Evolutionary conservation across 30 jellyfish, hydroid and myxozoan genomes (phyloP).

Genomic region (Aurelia sp.): DNA sequence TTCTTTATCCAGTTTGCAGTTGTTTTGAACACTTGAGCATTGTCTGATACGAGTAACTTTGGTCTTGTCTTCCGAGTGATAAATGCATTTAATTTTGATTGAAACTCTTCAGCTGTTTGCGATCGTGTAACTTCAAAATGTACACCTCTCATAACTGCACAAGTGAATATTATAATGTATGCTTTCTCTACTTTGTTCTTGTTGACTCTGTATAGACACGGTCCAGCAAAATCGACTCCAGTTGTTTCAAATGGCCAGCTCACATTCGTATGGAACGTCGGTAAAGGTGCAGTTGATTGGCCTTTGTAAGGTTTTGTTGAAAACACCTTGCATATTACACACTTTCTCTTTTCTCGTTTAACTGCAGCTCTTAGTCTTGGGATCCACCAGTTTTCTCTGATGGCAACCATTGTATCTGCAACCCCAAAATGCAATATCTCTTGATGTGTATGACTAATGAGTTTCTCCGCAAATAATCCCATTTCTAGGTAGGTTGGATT

Average conservation of each 20-base stretch:
- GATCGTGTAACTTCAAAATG: slow-evolving; percentile 30
- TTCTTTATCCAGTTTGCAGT: slow-evolving; percentile 17
- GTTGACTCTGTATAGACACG: slow-evolving; percentile 13
- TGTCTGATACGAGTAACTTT: slow-evolving; percentile 10
- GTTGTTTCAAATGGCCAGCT: slow-evolving; percentile 36
- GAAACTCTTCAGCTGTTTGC: slow-evolving; percentile 33
- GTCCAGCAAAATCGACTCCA: slow-evolving; percentile 57
- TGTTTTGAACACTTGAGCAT: slow-evolving; percentile 11
- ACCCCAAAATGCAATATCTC: slow-evolving; percentile 4
- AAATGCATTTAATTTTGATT: background rate
- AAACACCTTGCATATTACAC: slow-evolving; percentile 56
- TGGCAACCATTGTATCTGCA: slow-evolving; percentile 15
- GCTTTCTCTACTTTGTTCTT: slow-evolving; percentile 44
- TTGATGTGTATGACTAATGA: slow-evolving; percentile 22
- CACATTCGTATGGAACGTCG: slow-evolving; percentile 24
- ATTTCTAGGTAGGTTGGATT: slow-evolving; percentile 1
- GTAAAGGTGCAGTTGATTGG: slow-evolving; percentile 30
- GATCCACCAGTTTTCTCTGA: slow-evolving; percentile 36
- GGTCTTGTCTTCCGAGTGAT: slow-evolving; percentile 27
- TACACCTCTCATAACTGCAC: background rate
- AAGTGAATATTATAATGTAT: slow-evolving; percentile 23
- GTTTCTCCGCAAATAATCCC: slow-evolving; percentile 31
- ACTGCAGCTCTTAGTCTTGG: slow-evolving; percentile 26
- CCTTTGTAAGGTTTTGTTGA: slow-evolving; percentile 19
- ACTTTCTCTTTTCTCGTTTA: slow-evolving; percentile 4